A percentile compares a stretch with the other conserved stretches of the same genome.
These are phyloP conservation scores for rat (Rattus norvegicus) DNA, from an alignment of 2,113 vertebrate species.

Conservation along the genomic window GRCr8 NC_086033.1:11219001-11219500, in stretches of 20 bases:
- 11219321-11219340: background rate
- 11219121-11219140: background rate
- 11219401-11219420: background rate
- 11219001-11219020: background rate
- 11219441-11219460: slow-evolving; percentile 17
- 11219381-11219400: background rate
- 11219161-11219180: background rate
- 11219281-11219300: slow-evolving; percentile 52
- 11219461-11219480: background rate
- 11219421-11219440: background rate
- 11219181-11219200: background rate
- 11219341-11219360: background rate
- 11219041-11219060: background rate
- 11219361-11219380: background rate
- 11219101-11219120: background rate
- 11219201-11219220: background rate
- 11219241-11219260: too few species aligned
- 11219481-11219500: background rate
- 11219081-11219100: background rate
- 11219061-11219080: background rate
- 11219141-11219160: background rate
- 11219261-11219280: slow-evolving; percentile 25
- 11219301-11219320: slow-evolving; percentile 16
- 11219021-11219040: background rate
- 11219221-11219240: background rate